Percentiles rank a stretch among this genome's conserved stretches.
phyloP scores from a whole-genome alignment of 2,113 vertebrate species.

The Nycticebus coucang region DNA sequence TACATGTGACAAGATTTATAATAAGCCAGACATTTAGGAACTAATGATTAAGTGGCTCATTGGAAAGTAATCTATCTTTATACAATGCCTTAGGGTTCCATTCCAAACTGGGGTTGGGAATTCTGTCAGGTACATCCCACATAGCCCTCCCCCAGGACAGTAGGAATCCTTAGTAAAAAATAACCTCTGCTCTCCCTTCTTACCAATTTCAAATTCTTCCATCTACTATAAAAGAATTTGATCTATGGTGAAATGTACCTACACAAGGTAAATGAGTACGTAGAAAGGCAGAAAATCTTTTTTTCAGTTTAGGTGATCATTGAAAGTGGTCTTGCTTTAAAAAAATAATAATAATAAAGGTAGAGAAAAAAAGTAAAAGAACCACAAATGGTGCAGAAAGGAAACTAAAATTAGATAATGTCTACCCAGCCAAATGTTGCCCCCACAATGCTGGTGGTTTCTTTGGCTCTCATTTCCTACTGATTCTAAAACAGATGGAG shows the following conservation, averaged over 20 bases:
- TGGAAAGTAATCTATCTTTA: background rate
- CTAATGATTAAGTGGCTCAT: background rate
- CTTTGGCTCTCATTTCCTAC: background rate
- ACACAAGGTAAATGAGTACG: background rate
- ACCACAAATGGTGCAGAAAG: background rate
- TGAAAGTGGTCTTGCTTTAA: background rate
- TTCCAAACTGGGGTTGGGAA: background rate
- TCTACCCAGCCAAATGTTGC: background rate
- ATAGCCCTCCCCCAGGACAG: background rate
- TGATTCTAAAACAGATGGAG: constrained; percentile 14
- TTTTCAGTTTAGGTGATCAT: background rate
- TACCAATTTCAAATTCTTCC: background rate
- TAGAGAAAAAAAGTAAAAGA: constrained; percentile 27
- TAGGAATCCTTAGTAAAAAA: background rate
- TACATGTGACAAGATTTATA: background rate
- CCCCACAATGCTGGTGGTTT: background rate
- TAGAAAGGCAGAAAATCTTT: background rate
- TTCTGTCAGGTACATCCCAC: background rate
- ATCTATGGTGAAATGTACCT: background rate
- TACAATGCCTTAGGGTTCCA: background rate
- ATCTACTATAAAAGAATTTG: constrained; percentile 6
- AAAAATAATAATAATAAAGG: background rate
- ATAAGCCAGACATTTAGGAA: background rate
- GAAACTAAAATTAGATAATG: background rate
- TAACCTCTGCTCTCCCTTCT: background rate